Percentiles rank a stretch among this genome's conserved stretches.
Evolutionary conservation across 2,888 invertebrate species (phyloP).

Genomic region (Acleris holmiana): DNA sequence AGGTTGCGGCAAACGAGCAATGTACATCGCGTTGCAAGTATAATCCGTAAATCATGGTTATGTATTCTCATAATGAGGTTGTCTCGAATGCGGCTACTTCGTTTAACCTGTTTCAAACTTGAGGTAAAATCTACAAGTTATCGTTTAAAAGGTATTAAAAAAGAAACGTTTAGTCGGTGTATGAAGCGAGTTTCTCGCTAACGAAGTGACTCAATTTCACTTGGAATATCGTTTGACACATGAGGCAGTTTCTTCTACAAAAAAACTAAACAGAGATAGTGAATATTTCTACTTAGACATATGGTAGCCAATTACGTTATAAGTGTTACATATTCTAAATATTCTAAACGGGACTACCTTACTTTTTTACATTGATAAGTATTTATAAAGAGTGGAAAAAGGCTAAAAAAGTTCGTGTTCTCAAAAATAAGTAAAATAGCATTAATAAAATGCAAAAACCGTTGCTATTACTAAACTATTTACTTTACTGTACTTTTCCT

Average conservation of each 20-base stretch:
- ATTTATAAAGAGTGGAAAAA: too few relatives aligned
- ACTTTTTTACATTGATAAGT: too few relatives aligned
- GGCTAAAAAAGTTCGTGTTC: too few relatives aligned
- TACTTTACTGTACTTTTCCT: too few relatives aligned
- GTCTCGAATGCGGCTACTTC: slow-evolving; percentile 10
- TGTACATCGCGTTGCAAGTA: slow-evolving; percentile 9
- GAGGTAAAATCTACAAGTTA: slow-evolving; percentile 22
- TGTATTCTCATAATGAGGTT: slow-evolving; percentile 26
- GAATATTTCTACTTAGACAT: too few relatives aligned
- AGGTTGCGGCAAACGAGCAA: slow-evolving; percentile 6
- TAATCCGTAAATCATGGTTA: slow-evolving; percentile 16
- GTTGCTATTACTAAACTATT: too few relatives aligned
- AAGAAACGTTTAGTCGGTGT: slow-evolving; percentile 5
- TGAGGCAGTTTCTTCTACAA: not conserved
- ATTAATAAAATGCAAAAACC: too few relatives aligned
- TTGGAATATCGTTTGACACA: slow-evolving; percentile 1
- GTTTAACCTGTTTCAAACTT: slow-evolving; percentile 23
- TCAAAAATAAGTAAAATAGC: too few relatives aligned
- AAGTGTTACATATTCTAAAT: too few relatives aligned
- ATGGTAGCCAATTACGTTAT: too few relatives aligned
- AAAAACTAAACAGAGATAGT: too few relatives aligned
- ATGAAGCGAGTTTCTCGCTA: slow-evolving; percentile 1
- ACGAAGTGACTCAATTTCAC: slow-evolving; percentile 4
- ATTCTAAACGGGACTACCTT: too few relatives aligned
- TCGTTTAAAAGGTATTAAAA: slow-evolving; percentile 14